Percentiles rank a stretch among this genome's conserved stretches.
Evolutionary conservation across 2,113 vertebrate species (phyloP).

Genomic region (Chamaea fasciata): DNA sequence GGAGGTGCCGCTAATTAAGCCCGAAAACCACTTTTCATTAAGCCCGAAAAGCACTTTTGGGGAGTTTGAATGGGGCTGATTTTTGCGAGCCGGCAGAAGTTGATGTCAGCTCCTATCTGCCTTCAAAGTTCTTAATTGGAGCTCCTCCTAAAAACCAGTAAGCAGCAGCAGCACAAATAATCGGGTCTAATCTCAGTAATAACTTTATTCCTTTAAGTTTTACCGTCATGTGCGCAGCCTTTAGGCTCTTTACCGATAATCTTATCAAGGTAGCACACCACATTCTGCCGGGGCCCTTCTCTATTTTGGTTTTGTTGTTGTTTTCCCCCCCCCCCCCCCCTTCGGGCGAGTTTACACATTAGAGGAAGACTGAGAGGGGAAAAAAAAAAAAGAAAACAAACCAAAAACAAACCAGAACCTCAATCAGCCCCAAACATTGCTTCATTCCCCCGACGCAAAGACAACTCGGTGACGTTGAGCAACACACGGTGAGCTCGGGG

Average conservation of each 20-base stretch:
- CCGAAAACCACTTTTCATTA: no score
- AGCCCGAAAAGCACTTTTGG: no score
- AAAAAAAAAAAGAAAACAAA: neutral
- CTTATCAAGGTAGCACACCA: slow-evolving; percentile 69
- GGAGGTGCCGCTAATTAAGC: neutral
- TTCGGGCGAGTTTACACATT: slow-evolving; percentile 14
- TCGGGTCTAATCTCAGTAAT: slow-evolving; percentile 56
- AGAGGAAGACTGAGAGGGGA: neutral
- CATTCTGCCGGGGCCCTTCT: slow-evolving; percentile 5
- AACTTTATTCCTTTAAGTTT: slow-evolving; percentile 68
- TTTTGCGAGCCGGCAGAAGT: slow-evolving; percentile 39
- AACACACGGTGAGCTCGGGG: neutral
- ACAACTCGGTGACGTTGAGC: slow-evolving; percentile 5
- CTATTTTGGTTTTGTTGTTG: neutral
- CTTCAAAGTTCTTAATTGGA: slow-evolving; percentile 61
- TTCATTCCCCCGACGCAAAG: slow-evolving; percentile 46
- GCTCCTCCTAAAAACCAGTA: slow-evolving; percentile 45
- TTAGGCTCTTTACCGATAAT: slow-evolving; percentile 60
- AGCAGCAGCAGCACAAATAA: slow-evolving; percentile 56
- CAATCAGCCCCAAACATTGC: slow-evolving; percentile 9
- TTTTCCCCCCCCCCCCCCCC: neutral
- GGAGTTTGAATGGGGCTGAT: slow-evolving; percentile 31
- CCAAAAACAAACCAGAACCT: neutral
- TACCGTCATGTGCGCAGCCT: slow-evolving; percentile 61
- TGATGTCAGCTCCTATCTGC: slow-evolving; percentile 58